phyloP scores from a whole-genome alignment of 1,140 invertebrate genomes.

The Helicorthomorpha holstii region DNA sequence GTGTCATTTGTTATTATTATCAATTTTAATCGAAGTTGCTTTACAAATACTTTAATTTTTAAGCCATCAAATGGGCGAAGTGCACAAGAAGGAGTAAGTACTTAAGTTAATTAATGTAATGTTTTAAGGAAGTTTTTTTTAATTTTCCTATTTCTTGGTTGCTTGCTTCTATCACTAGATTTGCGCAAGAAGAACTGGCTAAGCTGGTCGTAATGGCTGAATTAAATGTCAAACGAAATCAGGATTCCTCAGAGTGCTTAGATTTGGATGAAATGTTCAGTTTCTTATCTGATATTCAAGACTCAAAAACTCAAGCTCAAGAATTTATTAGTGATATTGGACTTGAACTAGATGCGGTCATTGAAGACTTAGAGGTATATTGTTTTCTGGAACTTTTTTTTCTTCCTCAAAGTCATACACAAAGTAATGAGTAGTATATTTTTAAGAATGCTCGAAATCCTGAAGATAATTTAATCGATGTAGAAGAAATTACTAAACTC shows the following conservation, averaged over 20 bases:
- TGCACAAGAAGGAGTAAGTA: neutral
- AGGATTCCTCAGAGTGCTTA: constrained; percentile 44
- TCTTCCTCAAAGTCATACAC: too few species aligned
- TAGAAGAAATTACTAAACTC: too few species aligned
- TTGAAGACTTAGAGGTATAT: constrained; percentile 59
- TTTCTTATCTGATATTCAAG: constrained; percentile 69
- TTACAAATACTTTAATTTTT: too few species aligned
- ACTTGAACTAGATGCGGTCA: constrained; percentile 61
- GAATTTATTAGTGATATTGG: constrained; percentile 62
- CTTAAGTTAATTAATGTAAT: too few species aligned
- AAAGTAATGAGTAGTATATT: too few species aligned
- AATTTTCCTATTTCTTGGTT: neutral
- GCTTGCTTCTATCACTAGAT: constrained; percentile 28
- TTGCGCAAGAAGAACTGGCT: constrained; percentile 54
- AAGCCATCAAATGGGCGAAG: neutral
- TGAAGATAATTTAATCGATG: too few species aligned
- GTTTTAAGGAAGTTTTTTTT: neutral
- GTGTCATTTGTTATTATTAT: too few species aligned
- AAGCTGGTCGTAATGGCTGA: constrained; percentile 56
- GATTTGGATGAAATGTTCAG: constrained; percentile 87
- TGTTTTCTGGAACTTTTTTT: too few species aligned
- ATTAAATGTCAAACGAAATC: constrained; percentile 31
- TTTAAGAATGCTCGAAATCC: too few species aligned
- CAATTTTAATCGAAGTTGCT: too few species aligned
- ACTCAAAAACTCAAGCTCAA: constrained; percentile 18